Percentiles rank a stretch among this genome's conserved stretches.
These are phyloP conservation scores for Allochrocebus solatus DNA, from an alignment of 2,797 vertebrate species.

Conservation along the genomic window DNA sequence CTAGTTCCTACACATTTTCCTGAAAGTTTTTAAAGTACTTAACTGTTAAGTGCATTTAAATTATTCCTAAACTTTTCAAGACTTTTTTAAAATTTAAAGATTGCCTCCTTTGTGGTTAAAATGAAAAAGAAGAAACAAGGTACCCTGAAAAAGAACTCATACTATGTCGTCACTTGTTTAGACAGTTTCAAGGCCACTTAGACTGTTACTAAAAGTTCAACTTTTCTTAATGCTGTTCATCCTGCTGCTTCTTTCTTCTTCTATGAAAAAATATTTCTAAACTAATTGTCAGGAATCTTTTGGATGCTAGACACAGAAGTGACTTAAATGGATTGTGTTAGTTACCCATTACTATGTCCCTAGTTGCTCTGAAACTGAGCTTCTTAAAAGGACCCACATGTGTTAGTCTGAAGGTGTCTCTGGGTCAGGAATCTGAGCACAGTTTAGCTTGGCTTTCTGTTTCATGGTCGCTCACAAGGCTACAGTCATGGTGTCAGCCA, in stretches of 20 bases:
- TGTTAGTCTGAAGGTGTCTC: background rate
- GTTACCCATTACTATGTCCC: background rate
- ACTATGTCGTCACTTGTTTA: background rate
- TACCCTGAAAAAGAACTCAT: background rate
- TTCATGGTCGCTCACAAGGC: background rate
- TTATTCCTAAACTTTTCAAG: constrained; percentile 17
- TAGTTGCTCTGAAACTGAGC: background rate
- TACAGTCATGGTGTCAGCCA: background rate
- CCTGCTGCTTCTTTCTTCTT: background rate
- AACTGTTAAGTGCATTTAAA: constrained; percentile 38
- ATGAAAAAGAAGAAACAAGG: background rate
- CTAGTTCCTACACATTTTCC: background rate
- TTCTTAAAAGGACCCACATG: background rate
- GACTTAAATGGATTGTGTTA: background rate
- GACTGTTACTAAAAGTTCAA: background rate
- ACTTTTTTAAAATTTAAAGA: background rate
- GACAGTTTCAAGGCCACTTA: background rate
- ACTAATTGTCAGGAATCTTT: background rate
- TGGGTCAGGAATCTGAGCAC: background rate
- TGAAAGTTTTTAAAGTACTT: constrained; percentile 42
- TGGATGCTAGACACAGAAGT: background rate
- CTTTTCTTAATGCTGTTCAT: background rate
- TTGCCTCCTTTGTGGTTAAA: constrained; percentile 24
- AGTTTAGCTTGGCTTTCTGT: background rate
- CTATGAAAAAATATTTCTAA: background rate